Evolutionary conservation across 1,140 invertebrate species (phyloP).

Genomic region (Octopus bimaculoides): DNA sequence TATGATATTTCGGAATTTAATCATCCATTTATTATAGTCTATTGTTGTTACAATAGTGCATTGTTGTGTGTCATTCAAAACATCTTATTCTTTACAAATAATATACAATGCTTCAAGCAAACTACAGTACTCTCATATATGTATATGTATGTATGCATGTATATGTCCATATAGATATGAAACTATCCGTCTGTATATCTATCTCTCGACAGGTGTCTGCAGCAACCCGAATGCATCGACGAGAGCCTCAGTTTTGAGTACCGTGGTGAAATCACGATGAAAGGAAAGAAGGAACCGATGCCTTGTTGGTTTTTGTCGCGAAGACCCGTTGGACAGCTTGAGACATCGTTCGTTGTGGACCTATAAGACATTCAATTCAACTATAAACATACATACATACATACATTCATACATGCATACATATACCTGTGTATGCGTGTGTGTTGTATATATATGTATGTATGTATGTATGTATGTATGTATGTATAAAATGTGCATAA

Average conservation of each 20-base stretch:
- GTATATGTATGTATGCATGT: neutral
- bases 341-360: neutral
- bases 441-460: no score
- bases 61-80: no score
- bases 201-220: conserved; percentile 68
- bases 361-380: neutral
- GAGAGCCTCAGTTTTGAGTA: conserved; percentile 82
- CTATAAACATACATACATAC: no score
- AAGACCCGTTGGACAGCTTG: conserved; percentile 12
- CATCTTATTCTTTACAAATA: no score
- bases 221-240: conserved; percentile 79
- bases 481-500: no score
- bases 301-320: conserved; percentile 81
- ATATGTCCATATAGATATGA: neutral
- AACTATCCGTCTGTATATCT: neutral
- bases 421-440: no score
- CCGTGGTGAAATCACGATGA: conserved; percentile 87
- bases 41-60: no score
- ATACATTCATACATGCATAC: no score
- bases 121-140: neutral
- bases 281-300: conserved; percentile 93
- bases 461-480: no score
- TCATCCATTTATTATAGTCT: no score
- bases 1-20: no score
- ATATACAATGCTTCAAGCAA: no score